Conservation (phyloP, 1,140 invertebrate genomes). For the Macrobrachium nipponense region DNA sequence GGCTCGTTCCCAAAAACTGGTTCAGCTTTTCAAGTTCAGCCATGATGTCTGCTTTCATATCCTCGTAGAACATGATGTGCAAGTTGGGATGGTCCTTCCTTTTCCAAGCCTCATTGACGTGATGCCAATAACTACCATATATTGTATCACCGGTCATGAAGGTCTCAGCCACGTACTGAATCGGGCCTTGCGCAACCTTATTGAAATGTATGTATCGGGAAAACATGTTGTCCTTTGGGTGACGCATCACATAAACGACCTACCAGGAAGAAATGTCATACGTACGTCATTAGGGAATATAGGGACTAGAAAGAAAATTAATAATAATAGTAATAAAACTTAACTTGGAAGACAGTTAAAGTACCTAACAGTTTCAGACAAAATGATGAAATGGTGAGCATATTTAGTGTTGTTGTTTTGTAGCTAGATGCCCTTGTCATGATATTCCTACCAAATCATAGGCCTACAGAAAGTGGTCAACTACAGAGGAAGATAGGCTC, state of each 20-base stretch:
- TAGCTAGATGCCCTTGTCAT: no score
- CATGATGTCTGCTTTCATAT: conserved; percentile 77
- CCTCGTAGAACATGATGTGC: conserved; percentile 80
- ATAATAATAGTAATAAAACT: not conserved
- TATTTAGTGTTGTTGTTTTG: no score
- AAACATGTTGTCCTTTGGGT: not conserved
- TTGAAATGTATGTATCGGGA: not conserved
- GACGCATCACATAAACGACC: not conserved
- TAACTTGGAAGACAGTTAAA: no score
- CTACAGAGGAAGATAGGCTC: no score
- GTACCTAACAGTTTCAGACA: no score
- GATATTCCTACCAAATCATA: no score
- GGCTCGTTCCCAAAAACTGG: conserved; percentile 10
- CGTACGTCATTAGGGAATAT: not conserved
- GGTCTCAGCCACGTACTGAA: no score
- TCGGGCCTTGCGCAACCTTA: not conserved
- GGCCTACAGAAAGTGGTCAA: no score
- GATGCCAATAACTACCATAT: conserved; percentile 17
- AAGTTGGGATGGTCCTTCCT: conserved; percentile 80
- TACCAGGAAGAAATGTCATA: not conserved
- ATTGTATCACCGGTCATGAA: not conserved
- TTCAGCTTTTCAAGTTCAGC: not conserved
- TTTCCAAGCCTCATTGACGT: conserved; percentile 75
- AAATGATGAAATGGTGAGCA: no score
- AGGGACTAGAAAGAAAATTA: not conserved